phyloP scores from a whole-genome alignment of 2,113 vertebrate species.

The Dipodomys ordii region DNA sequence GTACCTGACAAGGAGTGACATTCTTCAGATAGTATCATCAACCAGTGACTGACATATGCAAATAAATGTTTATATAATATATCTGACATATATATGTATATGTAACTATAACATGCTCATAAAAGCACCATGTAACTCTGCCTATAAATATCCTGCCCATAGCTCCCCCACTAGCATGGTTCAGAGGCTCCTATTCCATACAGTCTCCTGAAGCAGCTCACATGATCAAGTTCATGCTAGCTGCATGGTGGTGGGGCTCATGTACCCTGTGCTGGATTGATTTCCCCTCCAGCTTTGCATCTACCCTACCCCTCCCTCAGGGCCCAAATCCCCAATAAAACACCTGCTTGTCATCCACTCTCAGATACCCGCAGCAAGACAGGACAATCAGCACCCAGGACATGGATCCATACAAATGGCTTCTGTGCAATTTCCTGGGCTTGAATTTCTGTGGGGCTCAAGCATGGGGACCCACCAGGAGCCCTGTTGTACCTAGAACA shows the following conservation, averaged over 20 bases:
- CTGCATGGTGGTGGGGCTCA: no score
- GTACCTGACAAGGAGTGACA: not conserved
- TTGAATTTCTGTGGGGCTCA: not conserved
- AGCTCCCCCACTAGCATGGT: not conserved
- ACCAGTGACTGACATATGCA: not conserved
- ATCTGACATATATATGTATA: not conserved
- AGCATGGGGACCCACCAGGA: not conserved
- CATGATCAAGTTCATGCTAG: no score
- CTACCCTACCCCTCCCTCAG: not conserved
- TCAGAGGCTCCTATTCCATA: not conserved
- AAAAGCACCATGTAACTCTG: not conserved
- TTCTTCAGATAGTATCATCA: not conserved
- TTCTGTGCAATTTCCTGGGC: not conserved
- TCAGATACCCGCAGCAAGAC: no score
- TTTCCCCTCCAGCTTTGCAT: not conserved
- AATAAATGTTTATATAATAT: not conserved
- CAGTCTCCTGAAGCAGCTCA: rapidly evolving
- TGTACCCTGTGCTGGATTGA: no score
- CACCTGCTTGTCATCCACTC: no score
- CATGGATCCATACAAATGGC: rapidly evolving
- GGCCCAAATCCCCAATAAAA: not conserved
- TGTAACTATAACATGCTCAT: not conserved
- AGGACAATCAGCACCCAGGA: not conserved
- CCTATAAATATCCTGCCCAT: not conserved
- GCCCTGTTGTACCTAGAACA: not conserved